Base-by-base conservation (phyloP, 2,797 vertebrate genomes). In the Cossypha niveicapilla region DNA sequence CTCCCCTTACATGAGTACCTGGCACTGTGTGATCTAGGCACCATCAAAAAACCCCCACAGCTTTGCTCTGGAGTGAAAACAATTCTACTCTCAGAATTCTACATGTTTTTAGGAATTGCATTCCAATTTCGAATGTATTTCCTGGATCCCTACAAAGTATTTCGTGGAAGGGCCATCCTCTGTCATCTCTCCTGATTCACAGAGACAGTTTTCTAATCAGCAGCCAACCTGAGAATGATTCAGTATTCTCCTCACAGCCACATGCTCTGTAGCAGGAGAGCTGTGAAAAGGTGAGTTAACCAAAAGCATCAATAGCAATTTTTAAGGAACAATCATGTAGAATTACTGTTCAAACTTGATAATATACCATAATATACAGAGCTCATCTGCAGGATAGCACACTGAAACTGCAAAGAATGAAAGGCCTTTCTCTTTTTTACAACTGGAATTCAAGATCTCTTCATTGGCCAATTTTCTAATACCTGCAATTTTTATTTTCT, bases 191-290 rank as follows among this genome's bases (percentile, higher is more conserved):
- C 47, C 71, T 71, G 60, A 71, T 79, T 47, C 53, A 65, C 11
- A 66, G 66, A 74, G 45, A 34, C 17, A 63, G 71, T 82, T 92
- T 91, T 76, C 39, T n/a, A 9, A 66, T 27, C 72, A 70, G 65
- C 5, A 74, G 65, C 28, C 47, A 56, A 1, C 5, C 41, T 62
- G 44, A 47, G 58, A 22, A 39, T 1, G 1, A 54, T 56, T 93
- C 85, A 48, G 60, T 58, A 95, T 88, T 91, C 91, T 80, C 56
- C 71, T 92, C 74, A 90, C 92, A 87, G 88, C 60, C 80, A 44
- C 25, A 28, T 0, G 0, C 60, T 75, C 25, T 2, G 3, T 24
- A 75, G 77, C 58, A 70, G 66, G 35, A 86, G 60, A 73, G 79
- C 75, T 76, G n/a, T 39, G 77, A 78, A 60, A 87, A 81, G 79